Evolutionary conservation across 2,797 vertebrate species (phyloP), one percentile per base, ranked within the genome.

Genomic region (Syndactyla subalaris): DNA sequence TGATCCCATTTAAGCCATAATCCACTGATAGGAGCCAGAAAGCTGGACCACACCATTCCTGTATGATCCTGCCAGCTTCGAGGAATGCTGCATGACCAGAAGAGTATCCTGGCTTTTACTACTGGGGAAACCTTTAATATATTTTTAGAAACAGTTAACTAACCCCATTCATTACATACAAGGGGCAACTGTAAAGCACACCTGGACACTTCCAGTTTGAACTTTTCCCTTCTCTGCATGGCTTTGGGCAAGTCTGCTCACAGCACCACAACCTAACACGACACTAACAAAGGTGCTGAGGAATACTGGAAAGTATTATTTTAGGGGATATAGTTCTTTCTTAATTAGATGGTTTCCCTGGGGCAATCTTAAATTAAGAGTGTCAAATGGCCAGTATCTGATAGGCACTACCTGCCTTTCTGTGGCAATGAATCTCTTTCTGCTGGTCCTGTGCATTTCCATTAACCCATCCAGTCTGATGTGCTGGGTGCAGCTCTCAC

Each of bases 11-110:
- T 84, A 88, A 93, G 67, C 27, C 82, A 39, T 92, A 83, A 91
- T 76, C 74, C 38, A 61, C 80, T 45, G 52, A 83, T 18, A 83
- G 95, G 87, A 96, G 90, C 54, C 95, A 94, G 83, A 65, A 91
- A 90, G 88, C 74, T 93, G 94, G 94, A 91, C 93, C 88, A 93
- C 88, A 90, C 89, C 92, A 90, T 38, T 84, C 85, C 71, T 45
- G 38, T 20, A 19, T 39, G 81, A 93, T 83, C 91, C 89, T n/a
- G 26, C 57, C 4, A 17, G 79, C 72, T 92, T 57, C 4, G 2
- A 46, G 51, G 30, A 91, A 73, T 34, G 27, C 74, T 71, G 45
- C 26, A 0, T 5, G 49, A 49, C 63, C 63, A 27, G 57, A 71
- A 48, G 57, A 86, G 22, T 3, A 32, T 30, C 72, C 77, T 26